Base-by-base conservation (phyloP, 2,888 invertebrate species). In the Acheta domesticus region DNA sequence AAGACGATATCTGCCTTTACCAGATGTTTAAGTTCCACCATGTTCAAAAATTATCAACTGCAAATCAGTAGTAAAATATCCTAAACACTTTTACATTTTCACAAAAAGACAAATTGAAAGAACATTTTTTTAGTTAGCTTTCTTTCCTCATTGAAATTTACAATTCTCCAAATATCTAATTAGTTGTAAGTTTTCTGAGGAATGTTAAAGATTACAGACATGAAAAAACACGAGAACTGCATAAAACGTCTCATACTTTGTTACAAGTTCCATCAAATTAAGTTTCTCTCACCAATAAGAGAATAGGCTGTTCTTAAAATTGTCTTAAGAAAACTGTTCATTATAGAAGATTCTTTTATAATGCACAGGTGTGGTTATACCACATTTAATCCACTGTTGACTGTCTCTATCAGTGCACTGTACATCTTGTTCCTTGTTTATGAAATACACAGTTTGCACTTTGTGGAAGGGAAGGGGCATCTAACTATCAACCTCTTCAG, bases 61-160 rank as follows among this genome's bases (percentile, higher is more conserved):
- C 86, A 87, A 87, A 87, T 87, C 86, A 87, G 87, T 87, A 87
- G 85, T 87, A 87, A 87, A 87, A 87, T 87, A 87, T 87, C 86
- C 87, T 87, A 23, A 87, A 86, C 83, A 85, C 86, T 86, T 87
- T 86, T 86, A 87, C 87, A 87, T 79, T 82, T 83, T 48, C 48
- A 83, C 76, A 80, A 82, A 36, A 36, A 82, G 81, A 84, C 83
- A 80, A 83, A 74, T 74, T 48, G 48, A 78, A 16, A 36, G 49
- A 77, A 77, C 20, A 48, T 48, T 62, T 36, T 36, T 62, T 62
- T n/a, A 62, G 76, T 48, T 76, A 49, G n/a, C 73, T 62, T 76
- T 73, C 77, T 78, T 49, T 76, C 78, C 76, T 76, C 76, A 76
- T 36, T 77, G 20, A 78, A 50, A 78, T 50, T 49, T 75, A 78